Conservation (phyloP, 2,888 invertebrate species). For the Andrena trimmerana region DNA sequence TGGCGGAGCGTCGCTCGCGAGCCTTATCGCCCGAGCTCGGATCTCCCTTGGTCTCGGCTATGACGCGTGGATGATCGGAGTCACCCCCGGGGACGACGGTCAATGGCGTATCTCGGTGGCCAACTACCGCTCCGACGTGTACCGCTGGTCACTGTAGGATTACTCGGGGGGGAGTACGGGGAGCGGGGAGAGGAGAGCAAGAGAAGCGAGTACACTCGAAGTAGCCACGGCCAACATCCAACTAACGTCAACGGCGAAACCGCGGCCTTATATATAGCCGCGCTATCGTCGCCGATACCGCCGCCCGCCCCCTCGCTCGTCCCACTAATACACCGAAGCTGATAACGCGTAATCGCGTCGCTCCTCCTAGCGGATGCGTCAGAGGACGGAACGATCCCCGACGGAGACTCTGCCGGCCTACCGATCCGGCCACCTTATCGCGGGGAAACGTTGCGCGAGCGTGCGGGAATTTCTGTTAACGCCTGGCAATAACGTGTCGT, state of each 20-base stretch:
- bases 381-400: slow-evolving; percentile 24
- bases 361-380: slow-evolving; percentile 41
- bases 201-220: not conserved
- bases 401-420: slow-evolving; percentile 11
- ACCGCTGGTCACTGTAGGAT: slow-evolving; percentile 10
- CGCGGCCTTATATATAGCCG: slow-evolving; percentile 74
- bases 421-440: slow-evolving; percentile 8
- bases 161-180: not conserved
- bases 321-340: slow-evolving; percentile 40
- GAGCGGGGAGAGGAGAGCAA: not conserved
- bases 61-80: slow-evolving; percentile 34
- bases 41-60: not conserved
- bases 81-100: slow-evolving; percentile 8
- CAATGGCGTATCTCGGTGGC: slow-evolving; percentile 36
- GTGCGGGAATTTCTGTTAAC: slow-evolving; percentile 22
- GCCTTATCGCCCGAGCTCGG: slow-evolving; percentile 2
- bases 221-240: slow-evolving; percentile 45
- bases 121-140: slow-evolving; percentile 13
- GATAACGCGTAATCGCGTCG: slow-evolving; percentile 63
- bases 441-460: not conserved
- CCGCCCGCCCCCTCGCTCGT: slow-evolving; percentile 22
- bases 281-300: slow-evolving; percentile 72
- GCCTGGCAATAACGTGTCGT: not conserved
- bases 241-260: slow-evolving; percentile 67
- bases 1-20: not conserved